These are phyloP conservation scores for Spicauda simplicius DNA, from an alignment of 2,888 invertebrate genomes.

Conservation along the genomic window DNA sequence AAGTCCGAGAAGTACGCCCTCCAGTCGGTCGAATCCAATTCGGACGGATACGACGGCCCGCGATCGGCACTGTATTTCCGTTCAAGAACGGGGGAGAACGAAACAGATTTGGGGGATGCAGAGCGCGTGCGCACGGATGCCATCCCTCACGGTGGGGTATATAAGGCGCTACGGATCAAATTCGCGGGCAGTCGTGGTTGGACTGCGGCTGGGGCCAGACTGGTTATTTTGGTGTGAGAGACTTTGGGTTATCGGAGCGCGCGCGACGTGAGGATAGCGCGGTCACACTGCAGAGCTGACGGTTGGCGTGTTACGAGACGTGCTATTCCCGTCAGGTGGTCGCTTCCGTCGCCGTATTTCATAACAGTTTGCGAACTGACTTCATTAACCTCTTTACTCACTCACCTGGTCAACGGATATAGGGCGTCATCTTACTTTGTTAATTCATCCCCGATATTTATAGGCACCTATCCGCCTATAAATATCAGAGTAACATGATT, in stretches of 20 bases:
- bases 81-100: constrained; percentile 86
- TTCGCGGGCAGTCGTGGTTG: constrained; percentile 74
- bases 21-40: constrained; percentile 73
- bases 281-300: constrained; percentile 75
- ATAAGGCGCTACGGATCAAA: constrained; percentile 65
- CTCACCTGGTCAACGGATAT: constrained; percentile 31
- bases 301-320: constrained; percentile 71
- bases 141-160: constrained; percentile 78
- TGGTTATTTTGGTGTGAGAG: constrained; percentile 76
- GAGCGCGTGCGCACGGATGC: constrained; percentile 87
- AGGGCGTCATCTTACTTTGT: constrained; percentile 11
- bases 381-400: constrained; percentile 73
- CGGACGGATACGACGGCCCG: constrained; percentile 65
- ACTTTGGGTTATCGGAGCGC: constrained; percentile 73
- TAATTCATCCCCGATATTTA: too few relatives aligned
- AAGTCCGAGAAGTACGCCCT: constrained; percentile 80
- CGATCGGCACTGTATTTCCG: constrained; percentile 81
- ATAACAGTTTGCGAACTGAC: constrained; percentile 70
- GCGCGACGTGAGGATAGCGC: constrained; percentile 78
- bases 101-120: constrained; percentile 87
- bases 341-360: constrained; percentile 78
- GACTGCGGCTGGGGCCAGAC: constrained; percentile 76
- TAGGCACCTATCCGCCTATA: not conserved
- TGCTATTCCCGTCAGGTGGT: constrained; percentile 84
- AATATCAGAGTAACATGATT: too few relatives aligned